Conservation (phyloP, 1,140 invertebrate species). For the Brachystomella parvula region DNA sequence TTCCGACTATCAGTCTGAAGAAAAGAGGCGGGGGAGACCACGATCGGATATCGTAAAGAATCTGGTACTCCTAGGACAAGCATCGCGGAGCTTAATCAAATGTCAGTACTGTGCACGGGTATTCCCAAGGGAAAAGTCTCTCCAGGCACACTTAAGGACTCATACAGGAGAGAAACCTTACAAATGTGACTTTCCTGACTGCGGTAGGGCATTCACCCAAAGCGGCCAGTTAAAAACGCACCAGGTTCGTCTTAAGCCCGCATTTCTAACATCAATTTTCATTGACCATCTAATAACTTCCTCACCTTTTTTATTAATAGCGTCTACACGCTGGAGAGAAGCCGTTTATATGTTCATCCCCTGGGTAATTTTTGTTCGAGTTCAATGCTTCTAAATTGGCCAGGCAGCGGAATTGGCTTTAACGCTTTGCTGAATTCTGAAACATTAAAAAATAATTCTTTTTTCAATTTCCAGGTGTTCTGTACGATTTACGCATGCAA, state of each 20-base stretch:
- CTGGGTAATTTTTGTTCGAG: slow-evolving; percentile 48
- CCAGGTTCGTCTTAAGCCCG: slow-evolving; percentile 56
- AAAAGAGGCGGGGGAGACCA: slow-evolving; percentile 55
- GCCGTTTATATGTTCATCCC: slow-evolving; percentile 63
- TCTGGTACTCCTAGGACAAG: slow-evolving; percentile 63
- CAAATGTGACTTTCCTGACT: slow-evolving; percentile 67
- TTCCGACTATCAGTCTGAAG: slow-evolving; percentile 20
- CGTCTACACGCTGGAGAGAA: slow-evolving; percentile 69
- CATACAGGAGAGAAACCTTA: slow-evolving; percentile 75
- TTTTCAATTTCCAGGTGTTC: slow-evolving; percentile 44
- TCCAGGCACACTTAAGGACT: slow-evolving; percentile 70
- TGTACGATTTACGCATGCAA: slow-evolving; percentile 71
- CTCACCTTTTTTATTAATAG: too few species aligned
- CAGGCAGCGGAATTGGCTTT: not conserved
- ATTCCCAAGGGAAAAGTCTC: slow-evolving; percentile 70
- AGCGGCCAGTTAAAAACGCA: slow-evolving; percentile 77
- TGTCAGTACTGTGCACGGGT: slow-evolving; percentile 65
- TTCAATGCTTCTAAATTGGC: slow-evolving; percentile 4
- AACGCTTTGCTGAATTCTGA: too few species aligned
- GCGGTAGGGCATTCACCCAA: slow-evolving; percentile 68
- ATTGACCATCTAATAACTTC: too few species aligned
- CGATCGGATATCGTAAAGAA: slow-evolving; percentile 62
- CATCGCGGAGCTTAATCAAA: slow-evolving; percentile 62
- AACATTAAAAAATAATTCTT: too few species aligned
- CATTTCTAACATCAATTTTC: not conserved